phyloP scores from a whole-genome alignment of 1,140 invertebrate species.

The Zaprionus davidi region DNA sequence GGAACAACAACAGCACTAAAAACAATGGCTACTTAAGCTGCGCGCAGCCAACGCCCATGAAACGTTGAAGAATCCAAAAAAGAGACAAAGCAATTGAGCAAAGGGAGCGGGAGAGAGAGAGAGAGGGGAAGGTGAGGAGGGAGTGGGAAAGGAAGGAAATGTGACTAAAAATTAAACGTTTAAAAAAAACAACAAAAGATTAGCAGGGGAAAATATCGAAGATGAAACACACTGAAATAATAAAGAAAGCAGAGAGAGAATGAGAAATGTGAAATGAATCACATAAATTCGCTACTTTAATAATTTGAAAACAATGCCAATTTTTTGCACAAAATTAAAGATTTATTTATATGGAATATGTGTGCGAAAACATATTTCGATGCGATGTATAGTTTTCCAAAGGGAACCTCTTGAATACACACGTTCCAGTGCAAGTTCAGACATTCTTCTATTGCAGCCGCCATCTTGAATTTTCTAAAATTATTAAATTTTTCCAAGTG shows the following conservation, averaged over 20 bases:
- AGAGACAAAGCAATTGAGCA: background rate
- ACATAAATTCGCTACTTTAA: background rate
- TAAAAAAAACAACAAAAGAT: constrained; percentile 27
- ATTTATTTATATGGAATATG: no score
- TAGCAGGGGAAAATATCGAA: background rate
- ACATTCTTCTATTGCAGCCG: no score
- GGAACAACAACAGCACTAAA: constrained; percentile 61
- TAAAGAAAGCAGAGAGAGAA: no score
- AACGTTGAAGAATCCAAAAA: constrained; percentile 2
- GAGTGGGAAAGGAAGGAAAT: constrained; percentile 30
- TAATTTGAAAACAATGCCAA: no score
- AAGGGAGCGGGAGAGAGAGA: no score
- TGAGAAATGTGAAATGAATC: background rate
- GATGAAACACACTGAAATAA: background rate
- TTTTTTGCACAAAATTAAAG: no score
- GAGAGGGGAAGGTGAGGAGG: background rate
- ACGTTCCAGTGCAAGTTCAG: no score
- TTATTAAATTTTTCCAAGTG: no score
- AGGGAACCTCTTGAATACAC: no score
- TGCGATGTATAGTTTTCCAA: no score
- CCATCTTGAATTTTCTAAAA: no score
- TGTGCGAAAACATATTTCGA: no score
- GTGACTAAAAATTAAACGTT: constrained; percentile 63
- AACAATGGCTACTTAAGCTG: constrained; percentile 76
- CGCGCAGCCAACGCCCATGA: constrained; percentile 24